These are phyloP conservation scores for Podiceps cristatus DNA, from an alignment of 2,113 vertebrate genomes.

Conservation along the genomic window DNA sequence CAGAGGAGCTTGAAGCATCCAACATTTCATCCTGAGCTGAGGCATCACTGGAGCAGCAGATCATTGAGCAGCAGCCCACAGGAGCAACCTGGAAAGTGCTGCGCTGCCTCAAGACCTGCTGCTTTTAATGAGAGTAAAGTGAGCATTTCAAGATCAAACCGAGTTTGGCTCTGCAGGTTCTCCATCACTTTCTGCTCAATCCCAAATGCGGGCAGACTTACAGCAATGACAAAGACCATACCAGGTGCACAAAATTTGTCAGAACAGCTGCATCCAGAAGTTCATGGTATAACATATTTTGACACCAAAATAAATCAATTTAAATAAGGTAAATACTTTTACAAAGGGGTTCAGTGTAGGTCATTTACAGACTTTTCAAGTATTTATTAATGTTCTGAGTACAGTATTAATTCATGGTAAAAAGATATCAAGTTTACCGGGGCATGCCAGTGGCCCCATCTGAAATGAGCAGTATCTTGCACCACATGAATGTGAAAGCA, in stretches of 20 bases:
- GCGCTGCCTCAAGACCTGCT: not conserved
- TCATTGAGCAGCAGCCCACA: not conserved
- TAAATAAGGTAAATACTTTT: not conserved
- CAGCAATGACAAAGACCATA: not conserved
- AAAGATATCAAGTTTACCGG: conserved; percentile 40
- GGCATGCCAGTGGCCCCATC: not conserved
- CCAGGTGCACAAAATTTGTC: not conserved
- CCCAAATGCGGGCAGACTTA: not conserved
- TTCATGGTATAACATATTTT: not conserved
- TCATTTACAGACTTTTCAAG: conserved; percentile 24
- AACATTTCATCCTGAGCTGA: not conserved
- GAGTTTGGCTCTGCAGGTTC: not conserved
- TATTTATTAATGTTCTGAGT: conserved; percentile 55
- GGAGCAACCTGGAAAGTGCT: not conserved
- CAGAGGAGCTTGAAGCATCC: not conserved
- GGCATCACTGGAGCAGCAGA: not conserved
- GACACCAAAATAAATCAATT: conserved; percentile 17
- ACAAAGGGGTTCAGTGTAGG: not conserved
- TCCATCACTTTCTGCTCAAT: not conserved
- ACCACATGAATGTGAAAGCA: conserved; percentile 36
- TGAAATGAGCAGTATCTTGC: conserved; percentile 38
- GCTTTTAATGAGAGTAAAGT: not conserved
- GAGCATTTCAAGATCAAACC: conserved; percentile 3
- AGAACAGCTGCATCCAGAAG: not conserved
- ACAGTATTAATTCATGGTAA: conserved; percentile 58